Evolutionary conservation across 2,888 invertebrate genomes (phyloP).

Genomic region (Tipula vernalis): DNA sequence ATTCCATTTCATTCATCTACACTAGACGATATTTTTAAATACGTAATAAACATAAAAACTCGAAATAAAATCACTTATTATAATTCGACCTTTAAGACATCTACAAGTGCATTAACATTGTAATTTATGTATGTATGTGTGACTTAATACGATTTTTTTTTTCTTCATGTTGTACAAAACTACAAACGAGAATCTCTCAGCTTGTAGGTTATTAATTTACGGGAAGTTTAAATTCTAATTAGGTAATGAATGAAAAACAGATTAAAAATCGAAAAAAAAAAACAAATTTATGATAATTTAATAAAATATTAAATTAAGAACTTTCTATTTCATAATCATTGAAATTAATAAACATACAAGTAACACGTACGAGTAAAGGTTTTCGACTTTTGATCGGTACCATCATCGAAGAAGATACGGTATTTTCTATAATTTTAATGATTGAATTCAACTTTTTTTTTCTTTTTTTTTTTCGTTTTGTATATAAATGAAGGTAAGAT

Average conservation of each 20-base stretch:
- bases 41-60: not conserved
- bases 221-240: not conserved
- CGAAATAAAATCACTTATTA: not conserved
- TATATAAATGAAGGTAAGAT: not conserved
- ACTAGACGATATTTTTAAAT: not conserved
- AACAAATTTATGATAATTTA: not conserved
- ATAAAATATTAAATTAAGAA: not conserved
- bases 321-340: slow-evolving; percentile 4
- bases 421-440: not conserved
- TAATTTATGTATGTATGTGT: not conserved
- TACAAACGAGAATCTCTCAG: not conserved
- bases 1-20: not conserved
- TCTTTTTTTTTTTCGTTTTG: not conserved
- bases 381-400: not conserved
- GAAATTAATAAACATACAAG: not conserved
- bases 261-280: not conserved
- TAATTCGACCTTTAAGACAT: not conserved
- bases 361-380: not conserved
- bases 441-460: not conserved
- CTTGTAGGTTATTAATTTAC: not conserved
- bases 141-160: not conserved
- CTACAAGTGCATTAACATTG: not conserved
- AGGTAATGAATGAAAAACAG: not conserved
- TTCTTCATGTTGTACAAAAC: not conserved
- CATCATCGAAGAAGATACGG: not conserved